Percentiles rank a stretch among this genome's conserved stretches.
phyloP scores from a whole-genome alignment of 2,888 invertebrate species.

The Heteropelma amictum region DNA sequence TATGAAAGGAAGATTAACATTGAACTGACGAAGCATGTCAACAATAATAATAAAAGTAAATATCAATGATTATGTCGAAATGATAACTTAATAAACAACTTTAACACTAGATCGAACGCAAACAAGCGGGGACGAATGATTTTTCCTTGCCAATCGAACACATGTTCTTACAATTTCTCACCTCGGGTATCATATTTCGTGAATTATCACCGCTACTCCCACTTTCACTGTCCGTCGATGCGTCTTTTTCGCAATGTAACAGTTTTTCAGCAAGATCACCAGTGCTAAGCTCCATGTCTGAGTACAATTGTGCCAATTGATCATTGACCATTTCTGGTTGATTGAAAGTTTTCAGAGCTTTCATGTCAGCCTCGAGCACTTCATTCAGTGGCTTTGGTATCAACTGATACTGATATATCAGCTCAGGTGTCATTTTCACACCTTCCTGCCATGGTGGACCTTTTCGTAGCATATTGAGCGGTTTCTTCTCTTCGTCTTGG shows the following conservation, averaged over 20 bases:
- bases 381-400: constrained; percentile 80
- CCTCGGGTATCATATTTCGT: constrained; percentile 67
- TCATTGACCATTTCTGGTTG: constrained; percentile 86
- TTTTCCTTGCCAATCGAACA: neutral
- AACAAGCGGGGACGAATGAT: neutral
- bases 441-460: constrained; percentile 85
- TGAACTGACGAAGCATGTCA: too few relatives aligned
- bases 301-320: constrained; percentile 85
- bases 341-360: constrained; percentile 79
- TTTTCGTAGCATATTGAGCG: constrained; percentile 66
- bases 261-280: constrained; percentile 79
- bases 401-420: constrained; percentile 86
- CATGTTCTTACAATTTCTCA: constrained; percentile 60
- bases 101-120: neutral
- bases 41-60: too few relatives aligned
- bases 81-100: neutral
- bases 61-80: neutral
- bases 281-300: constrained; percentile 84
- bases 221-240: constrained; percentile 76
- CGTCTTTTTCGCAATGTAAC: constrained; percentile 82
- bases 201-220: constrained; percentile 76
- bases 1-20: too few relatives aligned
- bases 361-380: constrained; percentile 82
- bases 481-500: too few relatives aligned
- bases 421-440: constrained; percentile 83